These are phyloP conservation scores for Pseudococcus longispinus DNA, from an alignment of 2,888 invertebrate genomes.

Conservation along the genomic window DNA sequence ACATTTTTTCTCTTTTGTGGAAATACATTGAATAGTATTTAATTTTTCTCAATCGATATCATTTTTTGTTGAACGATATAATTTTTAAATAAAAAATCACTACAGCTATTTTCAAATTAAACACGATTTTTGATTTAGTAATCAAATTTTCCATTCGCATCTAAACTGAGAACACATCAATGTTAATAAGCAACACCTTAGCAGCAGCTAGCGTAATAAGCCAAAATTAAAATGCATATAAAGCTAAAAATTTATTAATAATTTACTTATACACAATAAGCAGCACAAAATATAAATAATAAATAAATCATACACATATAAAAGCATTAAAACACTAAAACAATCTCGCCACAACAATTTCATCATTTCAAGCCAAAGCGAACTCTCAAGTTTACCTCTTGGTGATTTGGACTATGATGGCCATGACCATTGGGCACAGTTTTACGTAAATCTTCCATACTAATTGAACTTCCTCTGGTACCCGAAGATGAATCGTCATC, in stretches of 20 bases:
- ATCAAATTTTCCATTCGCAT: not conserved
- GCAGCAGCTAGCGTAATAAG: not conserved
- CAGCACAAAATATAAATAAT: not conserved
- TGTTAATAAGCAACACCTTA: not conserved
- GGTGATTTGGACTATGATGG: not conserved
- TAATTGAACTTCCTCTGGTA: constrained; percentile 57
- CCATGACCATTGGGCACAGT: constrained; percentile 27
- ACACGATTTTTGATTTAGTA: not conserved
- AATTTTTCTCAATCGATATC: too few species aligned
- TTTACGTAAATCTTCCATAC: constrained; percentile 47
- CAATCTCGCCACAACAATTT: not conserved
- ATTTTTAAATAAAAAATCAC: too few species aligned
- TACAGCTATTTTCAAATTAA: too few species aligned
- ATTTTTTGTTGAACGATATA: too few species aligned
- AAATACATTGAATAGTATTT: too few species aligned
- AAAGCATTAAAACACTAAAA: not conserved
- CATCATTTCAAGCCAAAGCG: not conserved
- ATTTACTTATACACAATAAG: not conserved
- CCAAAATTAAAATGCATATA: not conserved
- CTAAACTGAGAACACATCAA: not conserved
- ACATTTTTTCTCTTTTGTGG: too few species aligned
- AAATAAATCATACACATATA: not conserved
- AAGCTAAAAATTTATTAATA: not conserved
- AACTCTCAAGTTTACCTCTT: constrained; percentile 49
- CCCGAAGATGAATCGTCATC: constrained; percentile 46